Evolutionary conservation across 2,888 invertebrate species (phyloP).

Genomic region (Rotaria macrura): DNA sequence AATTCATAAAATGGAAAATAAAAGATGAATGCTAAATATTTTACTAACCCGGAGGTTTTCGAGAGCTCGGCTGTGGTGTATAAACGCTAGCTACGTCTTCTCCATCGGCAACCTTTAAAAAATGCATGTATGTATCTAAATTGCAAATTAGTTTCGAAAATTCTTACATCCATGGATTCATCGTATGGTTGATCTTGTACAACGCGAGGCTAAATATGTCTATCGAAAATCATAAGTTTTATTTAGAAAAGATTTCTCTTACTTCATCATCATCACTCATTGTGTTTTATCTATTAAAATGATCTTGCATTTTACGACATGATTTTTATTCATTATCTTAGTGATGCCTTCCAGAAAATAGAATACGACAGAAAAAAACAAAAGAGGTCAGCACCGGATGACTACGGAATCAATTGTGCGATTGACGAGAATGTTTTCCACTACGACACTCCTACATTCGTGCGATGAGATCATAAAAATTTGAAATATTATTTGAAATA

Average conservation of each 20-base stretch:
- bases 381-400: background rate
- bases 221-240: background rate
- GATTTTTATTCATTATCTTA: background rate
- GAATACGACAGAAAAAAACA: background rate
- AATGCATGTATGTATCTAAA: too few species aligned
- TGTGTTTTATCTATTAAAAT: background rate
- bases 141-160: too few species aligned
- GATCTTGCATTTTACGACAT: background rate
- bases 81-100: slow-evolving; percentile 49
- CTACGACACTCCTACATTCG: too few species aligned
- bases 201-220: background rate
- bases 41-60: slow-evolving; percentile 13
- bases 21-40: background rate
- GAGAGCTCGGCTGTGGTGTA: slow-evolving; percentile 46
- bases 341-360: background rate
- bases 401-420: too few species aligned
- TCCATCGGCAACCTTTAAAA: slow-evolving; percentile 38
- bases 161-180: slow-evolving; percentile 17
- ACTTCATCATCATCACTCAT: background rate
- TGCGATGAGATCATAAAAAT: too few species aligned
- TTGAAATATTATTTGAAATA: too few species aligned
- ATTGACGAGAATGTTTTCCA: too few species aligned
- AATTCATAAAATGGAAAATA: background rate
- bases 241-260: background rate
- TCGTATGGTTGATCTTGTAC: background rate